Percentiles rank a stretch among this genome's conserved stretches.
These are phyloP conservation scores for Zosterops borbonicus DNA, from an alignment of 2,113 vertebrate genomes.

Conservation along the genomic window DNA sequence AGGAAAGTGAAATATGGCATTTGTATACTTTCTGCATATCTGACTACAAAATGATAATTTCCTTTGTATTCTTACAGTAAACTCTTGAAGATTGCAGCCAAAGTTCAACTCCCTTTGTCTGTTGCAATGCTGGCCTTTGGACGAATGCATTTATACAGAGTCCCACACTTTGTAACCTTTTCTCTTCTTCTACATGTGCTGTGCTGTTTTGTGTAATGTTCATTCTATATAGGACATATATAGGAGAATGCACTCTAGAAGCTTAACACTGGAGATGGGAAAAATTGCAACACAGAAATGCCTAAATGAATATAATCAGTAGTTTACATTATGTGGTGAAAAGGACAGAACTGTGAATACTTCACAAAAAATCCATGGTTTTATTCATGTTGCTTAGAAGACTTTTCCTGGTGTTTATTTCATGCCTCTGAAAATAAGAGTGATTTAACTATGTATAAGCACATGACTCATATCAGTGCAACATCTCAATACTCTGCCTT, in stretches of 20 bases:
- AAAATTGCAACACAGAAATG: neutral
- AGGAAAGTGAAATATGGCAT: neutral
- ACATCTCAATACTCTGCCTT: neutral
- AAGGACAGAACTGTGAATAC: constrained; percentile 25
- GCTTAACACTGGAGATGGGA: neutral
- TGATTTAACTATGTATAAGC: neutral
- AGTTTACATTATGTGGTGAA: neutral
- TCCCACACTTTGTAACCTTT: constrained; percentile 81
- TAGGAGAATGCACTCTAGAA: neutral
- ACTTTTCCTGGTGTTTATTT: neutral
- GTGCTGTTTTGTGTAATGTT: constrained; percentile 80
- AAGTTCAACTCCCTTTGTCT: constrained; percentile 82
- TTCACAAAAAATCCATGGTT: constrained; percentile 1
- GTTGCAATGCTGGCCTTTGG: constrained; percentile 86
- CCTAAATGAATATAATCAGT: neutral
- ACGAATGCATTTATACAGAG: constrained; percentile 86
- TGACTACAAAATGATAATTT: neutral
- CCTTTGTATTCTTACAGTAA: constrained; percentile 78
- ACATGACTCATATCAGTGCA: neutral
- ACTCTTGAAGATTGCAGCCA: constrained; percentile 78
- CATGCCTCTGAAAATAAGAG: neutral
- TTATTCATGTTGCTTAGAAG: constrained; percentile 16
- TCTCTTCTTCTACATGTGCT: constrained; percentile 81
- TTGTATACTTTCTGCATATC: neutral
- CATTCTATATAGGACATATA: neutral